These are phyloP conservation scores for Trachemys scripta DNA, from an alignment of 2,113 vertebrate species.

Conservation along the genomic window DNA sequence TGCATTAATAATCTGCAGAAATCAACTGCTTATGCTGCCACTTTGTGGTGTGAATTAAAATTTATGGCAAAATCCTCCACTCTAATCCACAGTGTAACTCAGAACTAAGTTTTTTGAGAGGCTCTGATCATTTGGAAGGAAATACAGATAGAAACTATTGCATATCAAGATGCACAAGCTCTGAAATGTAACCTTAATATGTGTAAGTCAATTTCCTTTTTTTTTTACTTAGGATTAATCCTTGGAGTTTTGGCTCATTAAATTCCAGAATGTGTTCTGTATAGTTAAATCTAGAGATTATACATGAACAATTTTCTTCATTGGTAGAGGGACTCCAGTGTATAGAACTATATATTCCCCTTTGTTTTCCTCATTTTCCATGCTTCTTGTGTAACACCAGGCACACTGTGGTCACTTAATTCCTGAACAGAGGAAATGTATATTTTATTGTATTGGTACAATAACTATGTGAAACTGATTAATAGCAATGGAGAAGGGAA, in stretches of 20 bases:
- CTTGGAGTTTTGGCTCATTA: neutral
- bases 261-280: neutral
- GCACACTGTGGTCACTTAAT: neutral
- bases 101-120: neutral
- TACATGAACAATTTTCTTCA: neutral
- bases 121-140: neutral
- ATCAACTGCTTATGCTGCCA: conserved; percentile 39
- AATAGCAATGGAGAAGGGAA: neutral
- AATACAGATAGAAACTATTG: neutral
- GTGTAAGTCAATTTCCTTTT: too few relatives aligned
- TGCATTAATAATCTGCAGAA: neutral
- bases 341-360: neutral
- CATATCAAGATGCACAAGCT: neutral
- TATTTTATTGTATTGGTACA: neutral
- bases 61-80: neutral
- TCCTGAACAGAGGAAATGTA: neutral
- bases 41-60: conserved; percentile 26
- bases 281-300: fast-evolving
- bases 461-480: neutral
- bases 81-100: neutral
- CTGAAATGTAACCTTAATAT: neutral
- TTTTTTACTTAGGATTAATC: neutral
- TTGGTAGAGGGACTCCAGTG: fast-evolving
- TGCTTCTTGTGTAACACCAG: neutral
- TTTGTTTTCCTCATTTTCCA: neutral